Evolutionary conservation across 2,888 invertebrate species (phyloP).

Genomic region (Lordiphosa fenestrarum): DNA sequence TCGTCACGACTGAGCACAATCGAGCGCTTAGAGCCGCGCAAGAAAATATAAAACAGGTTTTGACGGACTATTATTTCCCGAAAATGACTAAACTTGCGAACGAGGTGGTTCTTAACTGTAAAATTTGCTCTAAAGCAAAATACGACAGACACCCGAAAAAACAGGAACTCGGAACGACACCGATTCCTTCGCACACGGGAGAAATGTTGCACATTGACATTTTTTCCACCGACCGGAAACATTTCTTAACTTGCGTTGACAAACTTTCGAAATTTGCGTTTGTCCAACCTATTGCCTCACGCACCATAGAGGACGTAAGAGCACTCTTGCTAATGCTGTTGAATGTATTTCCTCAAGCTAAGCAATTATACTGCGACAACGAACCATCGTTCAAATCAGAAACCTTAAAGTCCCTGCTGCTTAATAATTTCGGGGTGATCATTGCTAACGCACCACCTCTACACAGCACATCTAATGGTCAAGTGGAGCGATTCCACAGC

Average conservation of each 20-base stretch:
- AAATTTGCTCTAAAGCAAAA: constrained; percentile 5
- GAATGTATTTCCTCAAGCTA: constrained; percentile 9
- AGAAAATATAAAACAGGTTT: constrained; percentile 26
- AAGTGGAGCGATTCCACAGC: too few species aligned
- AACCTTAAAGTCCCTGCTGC: constrained; percentile 7
- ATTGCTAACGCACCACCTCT: constrained; percentile 4
- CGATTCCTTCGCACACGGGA: not conserved
- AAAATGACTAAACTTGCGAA: constrained; percentile 25
- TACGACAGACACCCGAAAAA: constrained; percentile 8
- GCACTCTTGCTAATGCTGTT: constrained; percentile 2
- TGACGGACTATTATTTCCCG: constrained; percentile 32
- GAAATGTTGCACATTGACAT: constrained; percentile 11
- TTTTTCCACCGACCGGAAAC: constrained; percentile 4
- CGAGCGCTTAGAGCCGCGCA: constrained; percentile 27
- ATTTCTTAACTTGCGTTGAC: constrained; percentile 4
- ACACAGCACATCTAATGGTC: constrained; percentile 2
- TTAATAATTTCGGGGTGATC: not conserved
- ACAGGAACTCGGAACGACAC: constrained; percentile 10
- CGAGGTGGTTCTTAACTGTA: constrained; percentile 9
- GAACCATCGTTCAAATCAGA: constrained; percentile 11
- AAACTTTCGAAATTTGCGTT: constrained; percentile 1
- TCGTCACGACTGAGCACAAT: not conserved
- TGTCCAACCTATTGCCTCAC: constrained; percentile 1
- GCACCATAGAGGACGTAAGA: constrained; percentile 5
- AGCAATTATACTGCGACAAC: constrained; percentile 14